Conservation (phyloP, 1,140 invertebrate species). For the Zophobas atratus region DNA sequence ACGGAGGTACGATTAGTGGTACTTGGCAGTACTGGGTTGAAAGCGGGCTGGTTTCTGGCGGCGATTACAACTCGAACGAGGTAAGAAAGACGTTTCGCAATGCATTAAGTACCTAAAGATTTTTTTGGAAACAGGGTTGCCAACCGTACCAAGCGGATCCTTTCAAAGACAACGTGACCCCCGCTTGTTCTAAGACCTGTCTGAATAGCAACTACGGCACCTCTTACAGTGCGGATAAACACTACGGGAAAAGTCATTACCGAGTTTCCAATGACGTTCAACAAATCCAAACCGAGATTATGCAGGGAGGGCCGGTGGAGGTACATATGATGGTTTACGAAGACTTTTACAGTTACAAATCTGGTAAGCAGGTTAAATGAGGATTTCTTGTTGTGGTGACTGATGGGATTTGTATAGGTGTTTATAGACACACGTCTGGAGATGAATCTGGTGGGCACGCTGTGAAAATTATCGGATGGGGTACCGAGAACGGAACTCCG, state of each 20-base stretch:
- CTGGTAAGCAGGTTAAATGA: not conserved
- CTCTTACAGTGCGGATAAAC: not conserved
- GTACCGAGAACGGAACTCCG: conserved; percentile 81
- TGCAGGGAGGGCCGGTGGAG: conserved; percentile 92
- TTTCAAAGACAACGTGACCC: no score
- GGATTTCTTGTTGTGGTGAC: no score
- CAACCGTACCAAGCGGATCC: not conserved
- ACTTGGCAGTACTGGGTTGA: not conserved
- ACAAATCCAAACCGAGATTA: conserved; percentile 88
- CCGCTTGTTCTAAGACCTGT: not conserved
- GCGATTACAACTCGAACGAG: not conserved
- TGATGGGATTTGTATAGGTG: conserved; percentile 70
- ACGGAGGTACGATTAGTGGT: not conserved
- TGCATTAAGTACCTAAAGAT: no score
- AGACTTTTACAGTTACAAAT: conserved; percentile 75
- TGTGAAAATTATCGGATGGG: conserved; percentile 91
- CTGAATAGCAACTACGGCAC: not conserved
- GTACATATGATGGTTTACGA: conserved; percentile 90
- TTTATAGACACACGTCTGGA: conserved; percentile 87
- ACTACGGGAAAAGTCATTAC: not conserved
- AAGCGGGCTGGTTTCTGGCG: not conserved
- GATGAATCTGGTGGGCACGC: conserved; percentile 88
- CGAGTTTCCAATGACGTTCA: not conserved
- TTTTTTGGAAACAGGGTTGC: not conserved
- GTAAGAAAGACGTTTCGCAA: not conserved